Base-by-base conservation (phyloP, 2,797 vertebrate genomes). In the Coilia nasus region DNA sequence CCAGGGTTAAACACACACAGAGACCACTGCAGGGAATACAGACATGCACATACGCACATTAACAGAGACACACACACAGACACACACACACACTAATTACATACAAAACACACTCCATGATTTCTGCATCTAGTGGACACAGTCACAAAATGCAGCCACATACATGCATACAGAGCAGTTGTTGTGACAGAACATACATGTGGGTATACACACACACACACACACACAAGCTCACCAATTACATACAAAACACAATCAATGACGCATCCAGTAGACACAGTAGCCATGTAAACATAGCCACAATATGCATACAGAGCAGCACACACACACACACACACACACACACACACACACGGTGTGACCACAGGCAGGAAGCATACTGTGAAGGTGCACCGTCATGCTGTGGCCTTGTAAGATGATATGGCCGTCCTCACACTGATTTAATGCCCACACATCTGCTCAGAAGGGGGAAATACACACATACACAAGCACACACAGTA, bases 381-480 rank as follows among this genome's bases (percentile, higher is more conserved):
- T 75, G 75, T 50, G 47, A 84, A 54, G 64, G 47, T 46, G 54
- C 78, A 81, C 14, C 35, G 54, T 57, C 41, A 62, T 59, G 28
- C 84, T 81, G 78, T 59, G 71, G 71, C 71, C 71, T 78, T 78
- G 71, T 41, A 78, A 78, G 71, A 78, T 44, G 71, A 78, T 78
- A 41, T 78, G 71, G 71, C 71, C 71, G 35, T 78, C 35, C 71
- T 44, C 71, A 78, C 35, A 78, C 71, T 78, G 71, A 78, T 78
- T 78, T 78, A 78, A 44, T 44, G 31, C 71, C 71, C 71, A 44
- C 71, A 41, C 35, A 6, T 44, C 71, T 17, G 19, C 35, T 41
- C 15, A 78, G 71, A 78, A 78, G 60, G 60, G 10, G 60, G 11
- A 64, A 9, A 64, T 7, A 64, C 60, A 44, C 35, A 44, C 71